Conservation (phyloP, 2,797 vertebrate species). For the Gadopsis bispinosus region DNA sequence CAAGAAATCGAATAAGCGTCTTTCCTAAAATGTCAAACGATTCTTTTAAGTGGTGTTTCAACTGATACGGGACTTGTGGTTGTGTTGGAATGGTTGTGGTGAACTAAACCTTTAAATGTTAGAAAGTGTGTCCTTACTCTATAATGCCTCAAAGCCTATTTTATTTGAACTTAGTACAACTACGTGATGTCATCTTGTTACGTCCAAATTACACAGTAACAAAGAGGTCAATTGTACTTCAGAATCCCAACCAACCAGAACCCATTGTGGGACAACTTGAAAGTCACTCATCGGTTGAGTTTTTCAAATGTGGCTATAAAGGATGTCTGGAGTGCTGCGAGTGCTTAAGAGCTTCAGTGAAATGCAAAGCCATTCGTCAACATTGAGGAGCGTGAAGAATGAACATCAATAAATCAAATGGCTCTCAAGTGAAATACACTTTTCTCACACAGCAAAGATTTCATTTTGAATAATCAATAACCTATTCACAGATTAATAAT, state of each 20-base stretch:
- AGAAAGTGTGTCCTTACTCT: background rate
- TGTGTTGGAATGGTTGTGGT: background rate
- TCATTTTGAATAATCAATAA: constrained; percentile 30
- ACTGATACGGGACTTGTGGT: background rate
- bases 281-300: background rate
- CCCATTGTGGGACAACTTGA: constrained; percentile 28
- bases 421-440: constrained; percentile 32
- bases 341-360: constrained; percentile 42
- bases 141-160: background rate
- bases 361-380: constrained; percentile 37
- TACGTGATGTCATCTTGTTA: background rate
- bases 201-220: background rate
- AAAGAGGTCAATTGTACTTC: background rate
- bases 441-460: constrained; percentile 13
- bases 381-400: constrained; percentile 20
- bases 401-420: constrained; percentile 41
- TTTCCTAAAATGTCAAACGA: background rate
- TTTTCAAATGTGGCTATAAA: constrained; percentile 40
- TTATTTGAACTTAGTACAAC: background rate
- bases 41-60: background rate
- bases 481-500: constrained; percentile 3
- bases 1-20: background rate
- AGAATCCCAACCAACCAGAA: constrained; percentile 23
- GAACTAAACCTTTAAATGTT: background rate
- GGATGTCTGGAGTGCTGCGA: constrained; percentile 15